phyloP scores from a whole-genome alignment of 64 coral and sea anemone species.

The Pachyseris speciosa region DNA sequence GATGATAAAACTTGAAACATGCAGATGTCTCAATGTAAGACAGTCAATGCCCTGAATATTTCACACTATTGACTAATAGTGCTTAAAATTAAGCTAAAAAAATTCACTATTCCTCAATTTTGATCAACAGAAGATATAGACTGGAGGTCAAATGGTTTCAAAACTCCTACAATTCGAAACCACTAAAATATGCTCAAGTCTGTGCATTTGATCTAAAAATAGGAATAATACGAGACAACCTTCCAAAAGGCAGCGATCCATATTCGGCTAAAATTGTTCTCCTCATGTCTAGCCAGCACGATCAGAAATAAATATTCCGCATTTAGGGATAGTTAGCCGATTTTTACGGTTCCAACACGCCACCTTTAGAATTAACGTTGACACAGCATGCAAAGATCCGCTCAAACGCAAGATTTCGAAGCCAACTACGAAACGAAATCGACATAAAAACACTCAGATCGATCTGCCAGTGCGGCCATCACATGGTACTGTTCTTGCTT shows the following conservation, averaged over 20 bases:
- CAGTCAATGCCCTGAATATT: background rate
- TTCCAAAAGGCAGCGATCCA: constrained; percentile 9
- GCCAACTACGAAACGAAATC: constrained; percentile 20
- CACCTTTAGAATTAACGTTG: constrained; percentile 27
- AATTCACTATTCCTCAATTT: background rate
- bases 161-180: background rate
- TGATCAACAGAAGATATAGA: background rate
- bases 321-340: background rate
- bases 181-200: constrained; percentile 26
- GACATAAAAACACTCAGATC: constrained; percentile 13
- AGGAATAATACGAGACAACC: constrained; percentile 16
- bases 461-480: background rate
- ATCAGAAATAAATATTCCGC: background rate
- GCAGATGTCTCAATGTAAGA: constrained; percentile 21
- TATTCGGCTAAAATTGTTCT: background rate
- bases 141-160: constrained; percentile 1
- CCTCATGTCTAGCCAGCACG: background rate
- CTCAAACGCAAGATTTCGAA: constrained; percentile 7
- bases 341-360: constrained; percentile 32
- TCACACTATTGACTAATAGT: background rate
- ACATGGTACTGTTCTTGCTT: background rate
- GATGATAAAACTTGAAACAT: constrained; percentile 31
- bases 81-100: background rate
- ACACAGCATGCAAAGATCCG: constrained; percentile 41
- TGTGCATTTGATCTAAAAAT: constrained; percentile 51